These are phyloP conservation scores for Harpalus rubripes DNA, from an alignment of 2,888 invertebrate genomes.

Conservation along the genomic window DNA sequence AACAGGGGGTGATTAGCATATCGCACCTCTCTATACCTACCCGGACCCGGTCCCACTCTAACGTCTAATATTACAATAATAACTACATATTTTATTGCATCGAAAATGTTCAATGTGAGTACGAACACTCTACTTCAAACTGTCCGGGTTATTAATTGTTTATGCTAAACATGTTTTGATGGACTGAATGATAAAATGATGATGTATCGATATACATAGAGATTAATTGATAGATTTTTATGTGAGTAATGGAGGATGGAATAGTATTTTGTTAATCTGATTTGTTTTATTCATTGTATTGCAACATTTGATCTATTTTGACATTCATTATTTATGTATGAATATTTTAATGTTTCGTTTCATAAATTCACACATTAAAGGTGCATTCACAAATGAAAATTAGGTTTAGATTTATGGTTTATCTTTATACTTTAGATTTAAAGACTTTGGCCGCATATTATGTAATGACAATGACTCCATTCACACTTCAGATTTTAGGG, in stretches of 20 bases:
- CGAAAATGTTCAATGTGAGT: conserved; percentile 21
- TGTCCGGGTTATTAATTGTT: conserved; percentile 52
- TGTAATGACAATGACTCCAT: no score
- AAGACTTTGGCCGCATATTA: no score
- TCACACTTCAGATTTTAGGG: no score
- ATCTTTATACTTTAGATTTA: no score
- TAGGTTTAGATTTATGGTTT: no score
- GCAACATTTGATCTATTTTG: not conserved
- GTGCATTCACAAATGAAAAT: no score
- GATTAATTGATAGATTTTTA: conserved; percentile 1
- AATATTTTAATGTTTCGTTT: not conserved
- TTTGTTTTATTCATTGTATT: not conserved
- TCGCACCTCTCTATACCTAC: conserved; percentile 27
- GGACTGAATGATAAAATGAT: conserved; percentile 7
- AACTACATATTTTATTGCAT: conserved; percentile 59
- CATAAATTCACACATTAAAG: not conserved
- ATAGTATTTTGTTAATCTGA: not conserved
- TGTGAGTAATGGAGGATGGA: not conserved
- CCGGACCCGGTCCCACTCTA: conserved; percentile 3
- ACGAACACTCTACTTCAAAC: conserved; percentile 26
- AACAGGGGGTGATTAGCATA: conserved; percentile 60
- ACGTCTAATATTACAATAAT: conserved; percentile 64
- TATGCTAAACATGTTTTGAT: conserved; percentile 53
- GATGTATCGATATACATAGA: not conserved
- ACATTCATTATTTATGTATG: not conserved